Conservation (phyloP, 2,888 invertebrate species). For the Drosophila atripex region DNA sequence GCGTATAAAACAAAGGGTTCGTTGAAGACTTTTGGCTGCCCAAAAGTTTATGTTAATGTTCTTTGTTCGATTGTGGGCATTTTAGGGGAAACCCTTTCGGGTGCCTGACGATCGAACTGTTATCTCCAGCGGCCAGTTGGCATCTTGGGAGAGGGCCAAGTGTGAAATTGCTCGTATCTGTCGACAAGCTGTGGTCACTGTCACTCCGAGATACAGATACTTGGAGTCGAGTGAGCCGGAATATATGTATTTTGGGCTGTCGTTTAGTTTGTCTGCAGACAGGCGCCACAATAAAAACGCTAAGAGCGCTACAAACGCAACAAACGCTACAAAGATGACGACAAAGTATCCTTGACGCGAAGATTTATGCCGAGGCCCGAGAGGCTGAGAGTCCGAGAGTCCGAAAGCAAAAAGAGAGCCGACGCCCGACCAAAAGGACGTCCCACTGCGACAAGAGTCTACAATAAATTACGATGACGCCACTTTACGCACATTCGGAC, state of each 20-base stretch:
- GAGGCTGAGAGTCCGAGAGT: not conserved
- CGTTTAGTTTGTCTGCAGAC: slow-evolving; percentile 62
- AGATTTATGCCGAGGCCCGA: slow-evolving; percentile 72
- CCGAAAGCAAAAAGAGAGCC: slow-evolving; percentile 53
- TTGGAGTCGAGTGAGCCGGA: not conserved
- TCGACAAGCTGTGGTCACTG: slow-evolving; percentile 80
- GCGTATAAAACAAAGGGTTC: slow-evolving; percentile 22
- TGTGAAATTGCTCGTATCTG: slow-evolving; percentile 81
- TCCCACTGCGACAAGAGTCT: slow-evolving; percentile 74
- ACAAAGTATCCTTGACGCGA: slow-evolving; percentile 78
- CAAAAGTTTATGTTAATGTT: slow-evolving; percentile 73
- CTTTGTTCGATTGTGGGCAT: slow-evolving; percentile 3
- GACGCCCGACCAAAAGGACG: slow-evolving; percentile 66
- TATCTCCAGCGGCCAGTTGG: slow-evolving; percentile 63
- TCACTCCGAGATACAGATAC: slow-evolving; percentile 57
- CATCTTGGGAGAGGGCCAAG: slow-evolving; percentile 51
- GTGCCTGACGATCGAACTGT: slow-evolving; percentile 35
- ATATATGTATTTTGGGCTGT: slow-evolving; percentile 32
- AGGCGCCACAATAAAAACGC: slow-evolving; percentile 78
- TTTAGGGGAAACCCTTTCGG: not conserved
- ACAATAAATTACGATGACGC: slow-evolving; percentile 80
- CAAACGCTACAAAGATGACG: slow-evolving; percentile 70
- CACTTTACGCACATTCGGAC: slow-evolving; percentile 80
- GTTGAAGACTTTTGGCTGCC: slow-evolving; percentile 39
- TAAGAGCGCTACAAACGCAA: slow-evolving; percentile 54